Evolutionary conservation across 2,113 vertebrate species (phyloP).

Genomic region (Numenius arquata): DNA sequence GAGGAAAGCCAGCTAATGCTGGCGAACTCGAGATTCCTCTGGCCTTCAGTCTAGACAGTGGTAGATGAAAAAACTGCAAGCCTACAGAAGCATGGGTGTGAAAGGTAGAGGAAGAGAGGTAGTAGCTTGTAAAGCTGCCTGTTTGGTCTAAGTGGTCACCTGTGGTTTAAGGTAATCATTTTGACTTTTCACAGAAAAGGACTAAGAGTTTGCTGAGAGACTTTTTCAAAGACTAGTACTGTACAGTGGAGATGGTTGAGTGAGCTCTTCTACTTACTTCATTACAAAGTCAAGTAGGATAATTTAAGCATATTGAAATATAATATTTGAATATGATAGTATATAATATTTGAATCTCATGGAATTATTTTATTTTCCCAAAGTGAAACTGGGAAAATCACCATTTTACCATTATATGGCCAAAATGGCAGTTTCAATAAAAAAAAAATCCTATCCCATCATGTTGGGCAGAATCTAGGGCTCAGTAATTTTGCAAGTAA

Average conservation of each 20-base stretch:
- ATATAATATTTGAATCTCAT: neutral
- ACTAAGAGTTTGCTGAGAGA: neutral
- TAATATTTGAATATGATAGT: neutral
- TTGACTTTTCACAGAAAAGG: neutral
- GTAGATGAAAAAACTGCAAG: neutral
- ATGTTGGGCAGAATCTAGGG: neutral
- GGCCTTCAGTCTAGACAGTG: neutral
- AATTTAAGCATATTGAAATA: neutral
- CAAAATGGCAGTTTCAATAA: neutral
- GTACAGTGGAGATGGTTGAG: neutral
- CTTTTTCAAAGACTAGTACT: neutral
- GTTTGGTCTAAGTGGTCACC: neutral
- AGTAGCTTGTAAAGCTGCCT: neutral
- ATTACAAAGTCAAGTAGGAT: neutral
- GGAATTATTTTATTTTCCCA: neutral
- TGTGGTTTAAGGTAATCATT: neutral
- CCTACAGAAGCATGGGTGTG: rapidly evolving
- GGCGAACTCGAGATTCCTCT: neutral
- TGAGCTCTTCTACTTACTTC: neutral
- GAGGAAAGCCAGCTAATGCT: neutral
- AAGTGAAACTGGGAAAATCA: neutral
- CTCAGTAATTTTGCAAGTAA: neutral
- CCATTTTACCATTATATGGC: neutral
- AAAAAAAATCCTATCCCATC: neutral
- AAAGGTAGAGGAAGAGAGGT: neutral